Percentiles rank a stretch among this genome's conserved stretches.
Evolutionary conservation across 2,797 vertebrate genomes (phyloP).

Genomic region (Rhinoraja longicauda): DNA sequence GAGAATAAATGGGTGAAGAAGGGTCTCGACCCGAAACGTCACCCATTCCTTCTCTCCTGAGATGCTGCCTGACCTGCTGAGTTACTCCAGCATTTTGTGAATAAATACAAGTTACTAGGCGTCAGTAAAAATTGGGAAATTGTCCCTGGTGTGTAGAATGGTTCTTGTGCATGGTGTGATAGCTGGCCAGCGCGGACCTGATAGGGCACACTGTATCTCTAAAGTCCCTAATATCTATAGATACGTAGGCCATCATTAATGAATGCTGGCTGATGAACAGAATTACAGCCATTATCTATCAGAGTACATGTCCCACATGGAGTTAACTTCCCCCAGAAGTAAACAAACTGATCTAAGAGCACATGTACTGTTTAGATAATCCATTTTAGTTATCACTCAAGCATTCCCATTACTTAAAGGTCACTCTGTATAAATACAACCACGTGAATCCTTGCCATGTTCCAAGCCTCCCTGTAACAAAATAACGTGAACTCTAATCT

Average conservation of each 20-base stretch:
- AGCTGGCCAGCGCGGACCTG: too few species aligned
- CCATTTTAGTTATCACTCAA: background rate
- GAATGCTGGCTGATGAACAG: background rate
- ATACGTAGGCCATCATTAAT: background rate
- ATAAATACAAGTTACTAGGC: too few species aligned
- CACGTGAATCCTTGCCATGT: background rate
- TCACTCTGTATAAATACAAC: background rate
- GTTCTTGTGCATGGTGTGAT: too few species aligned
- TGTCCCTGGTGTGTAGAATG: too few species aligned
- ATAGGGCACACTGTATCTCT: too few species aligned
- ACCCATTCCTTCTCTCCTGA: too few species aligned
- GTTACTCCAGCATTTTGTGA: too few species aligned
- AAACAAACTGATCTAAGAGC: background rate
- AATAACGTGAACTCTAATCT: constrained; percentile 11
- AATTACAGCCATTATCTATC: background rate
- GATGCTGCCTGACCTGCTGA: too few species aligned
- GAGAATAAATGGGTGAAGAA: too few species aligned
- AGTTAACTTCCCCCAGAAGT: background rate
- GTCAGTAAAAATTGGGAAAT: too few species aligned
- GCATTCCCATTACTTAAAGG: constrained; percentile 1
- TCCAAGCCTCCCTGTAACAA: background rate
- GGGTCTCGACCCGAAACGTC: too few species aligned
- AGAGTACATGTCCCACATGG: background rate
- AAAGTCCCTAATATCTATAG: too few species aligned
- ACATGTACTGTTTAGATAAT: background rate